A percentile compares a stretch with the other conserved stretches of the same genome.
Evolutionary conservation across 2,888 invertebrate genomes (phyloP).

Genomic region (Copidosoma aretas): DNA sequence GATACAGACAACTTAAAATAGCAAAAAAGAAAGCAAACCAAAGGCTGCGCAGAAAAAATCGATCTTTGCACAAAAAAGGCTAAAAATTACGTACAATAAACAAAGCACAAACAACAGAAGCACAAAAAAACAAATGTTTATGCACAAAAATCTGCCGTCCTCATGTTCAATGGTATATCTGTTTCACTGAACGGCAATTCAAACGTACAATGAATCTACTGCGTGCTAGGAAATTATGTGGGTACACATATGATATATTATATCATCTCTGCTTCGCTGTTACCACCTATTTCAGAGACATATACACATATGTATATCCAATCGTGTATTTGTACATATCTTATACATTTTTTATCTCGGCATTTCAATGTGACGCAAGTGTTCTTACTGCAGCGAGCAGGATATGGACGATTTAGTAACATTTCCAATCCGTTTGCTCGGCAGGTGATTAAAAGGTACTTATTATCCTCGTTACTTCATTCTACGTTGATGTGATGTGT

Average conservation of each 20-base stretch:
- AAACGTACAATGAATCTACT: neutral
- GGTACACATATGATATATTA: neutral
- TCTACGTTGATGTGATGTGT: neutral
- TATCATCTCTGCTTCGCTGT: slow-evolving; percentile 6
- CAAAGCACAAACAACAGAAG: too few relatives aligned
- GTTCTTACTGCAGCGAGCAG: slow-evolving; percentile 1
- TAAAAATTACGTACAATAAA: too few relatives aligned
- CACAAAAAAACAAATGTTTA: too few relatives aligned
- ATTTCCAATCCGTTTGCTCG: slow-evolving; percentile 33
- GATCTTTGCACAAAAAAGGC: too few relatives aligned
- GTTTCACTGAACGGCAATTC: slow-evolving; percentile 35
- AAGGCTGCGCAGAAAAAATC: too few relatives aligned
- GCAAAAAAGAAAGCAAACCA: too few relatives aligned
- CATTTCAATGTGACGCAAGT: too few relatives aligned
- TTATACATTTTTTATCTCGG: too few relatives aligned
- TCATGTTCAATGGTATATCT: slow-evolving; percentile 33
- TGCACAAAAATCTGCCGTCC: slow-evolving; percentile 20
- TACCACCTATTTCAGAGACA: neutral
- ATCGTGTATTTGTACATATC: too few relatives aligned
- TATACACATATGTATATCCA: too few relatives aligned
- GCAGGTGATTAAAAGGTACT: neutral
- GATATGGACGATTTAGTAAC: slow-evolving; percentile 30
- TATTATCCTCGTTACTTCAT: too few relatives aligned
- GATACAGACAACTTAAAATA: too few relatives aligned
- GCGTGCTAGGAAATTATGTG: slow-evolving; percentile 20